Percentiles rank a stretch among this genome's conserved stretches.
Conservation (phyloP, 2,888 invertebrate species). For the Horisme vitalbata region DNA sequence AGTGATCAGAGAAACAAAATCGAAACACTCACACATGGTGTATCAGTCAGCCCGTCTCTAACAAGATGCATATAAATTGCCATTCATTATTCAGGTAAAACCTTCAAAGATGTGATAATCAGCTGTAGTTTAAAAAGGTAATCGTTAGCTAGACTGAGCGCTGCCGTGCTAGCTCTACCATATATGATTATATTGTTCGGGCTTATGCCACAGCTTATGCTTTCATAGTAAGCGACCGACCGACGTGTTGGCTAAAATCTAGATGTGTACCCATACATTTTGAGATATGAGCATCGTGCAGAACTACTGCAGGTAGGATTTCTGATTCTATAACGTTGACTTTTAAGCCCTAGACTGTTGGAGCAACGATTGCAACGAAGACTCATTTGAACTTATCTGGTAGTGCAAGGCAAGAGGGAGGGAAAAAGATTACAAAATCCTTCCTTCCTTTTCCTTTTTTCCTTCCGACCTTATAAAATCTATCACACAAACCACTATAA, state of each 20-base stretch:
- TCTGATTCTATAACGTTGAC: slow-evolving; percentile 8
- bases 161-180: slow-evolving; percentile 13
- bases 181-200: slow-evolving; percentile 23
- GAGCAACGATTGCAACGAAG: too few relatives aligned
- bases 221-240: slow-evolving; percentile 25
- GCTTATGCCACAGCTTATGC: too few relatives aligned
- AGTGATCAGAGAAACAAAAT: too few relatives aligned
- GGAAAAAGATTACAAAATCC: too few relatives aligned
- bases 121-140: slow-evolving; percentile 20
- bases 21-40: too few relatives aligned
- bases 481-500: too few relatives aligned
- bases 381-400: too few relatives aligned
- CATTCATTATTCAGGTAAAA: background rate
- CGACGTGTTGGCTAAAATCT: slow-evolving; percentile 13
- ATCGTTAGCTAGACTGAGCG: slow-evolving; percentile 23
- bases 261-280: background rate
- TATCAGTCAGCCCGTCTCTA: too few relatives aligned
- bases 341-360: background rate
- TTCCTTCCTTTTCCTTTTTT: too few relatives aligned
- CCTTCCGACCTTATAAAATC: too few relatives aligned
- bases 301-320: background rate
- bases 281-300: background rate
- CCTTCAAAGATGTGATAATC: slow-evolving; percentile 17
- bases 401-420: too few relatives aligned
- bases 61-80: too few relatives aligned